These are phyloP conservation scores for Drosophila testacea DNA, from an alignment of 2,888 invertebrate species.

Conservation along the genomic window DNA sequence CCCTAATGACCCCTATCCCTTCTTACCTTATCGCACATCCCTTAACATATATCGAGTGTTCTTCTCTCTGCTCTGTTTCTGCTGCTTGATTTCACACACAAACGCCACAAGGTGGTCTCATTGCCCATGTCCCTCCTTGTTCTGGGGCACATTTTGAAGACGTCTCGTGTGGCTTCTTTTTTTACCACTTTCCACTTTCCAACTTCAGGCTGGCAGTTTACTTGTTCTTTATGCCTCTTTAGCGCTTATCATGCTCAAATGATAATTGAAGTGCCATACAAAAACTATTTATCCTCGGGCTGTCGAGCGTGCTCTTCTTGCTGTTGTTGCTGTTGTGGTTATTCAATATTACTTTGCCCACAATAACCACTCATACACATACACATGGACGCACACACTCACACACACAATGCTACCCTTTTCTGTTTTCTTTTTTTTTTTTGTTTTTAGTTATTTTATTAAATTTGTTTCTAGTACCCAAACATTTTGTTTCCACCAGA, in stretches of 20 bases:
- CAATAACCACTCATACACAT: slow-evolving; percentile 50
- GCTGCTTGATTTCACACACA: slow-evolving; percentile 64
- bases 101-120: slow-evolving; percentile 67
- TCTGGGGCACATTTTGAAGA: slow-evolving; percentile 57
- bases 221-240: slow-evolving; percentile 71
- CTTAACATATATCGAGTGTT: slow-evolving; percentile 35
- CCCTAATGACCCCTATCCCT: slow-evolving; percentile 72
- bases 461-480: slow-evolving; percentile 77
- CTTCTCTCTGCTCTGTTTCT: slow-evolving; percentile 22
- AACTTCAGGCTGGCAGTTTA: slow-evolving; percentile 53
- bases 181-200: slow-evolving; percentile 58
- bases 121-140: slow-evolving; percentile 3
- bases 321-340: slow-evolving; percentile 63
- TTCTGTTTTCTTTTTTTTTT: slow-evolving; percentile 12
- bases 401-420: slow-evolving; percentile 61
- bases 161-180: slow-evolving; percentile 65
- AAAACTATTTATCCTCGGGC: slow-evolving; percentile 80
- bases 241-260: slow-evolving; percentile 83
- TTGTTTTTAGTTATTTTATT: slow-evolving; percentile 69
- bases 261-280: slow-evolving; percentile 82
- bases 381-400: slow-evolving; percentile 8
- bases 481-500: slow-evolving; percentile 40
- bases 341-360: slow-evolving; percentile 74
- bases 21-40: slow-evolving; percentile 3
- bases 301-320: slow-evolving; percentile 62